A percentile compares a stretch with the other conserved stretches of the same genome.
These are phyloP conservation scores for Xestia ashworthii DNA, from an alignment of 2,888 invertebrate genomes.

Conservation along the genomic window DNA sequence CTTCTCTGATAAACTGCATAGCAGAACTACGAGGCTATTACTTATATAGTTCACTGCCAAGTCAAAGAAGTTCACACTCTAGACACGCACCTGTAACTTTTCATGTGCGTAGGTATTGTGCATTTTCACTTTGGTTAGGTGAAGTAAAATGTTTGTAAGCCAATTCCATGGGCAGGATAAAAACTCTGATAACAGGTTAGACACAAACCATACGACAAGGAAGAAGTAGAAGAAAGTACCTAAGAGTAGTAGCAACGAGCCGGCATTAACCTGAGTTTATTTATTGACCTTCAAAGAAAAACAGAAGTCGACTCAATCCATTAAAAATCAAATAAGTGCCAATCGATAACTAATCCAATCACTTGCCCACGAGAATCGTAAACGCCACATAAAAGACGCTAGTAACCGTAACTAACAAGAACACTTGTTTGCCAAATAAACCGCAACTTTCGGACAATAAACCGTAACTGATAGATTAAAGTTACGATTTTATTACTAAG, in stretches of 20 bases:
- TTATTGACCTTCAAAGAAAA: neutral
- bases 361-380: slow-evolving; percentile 54
- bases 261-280: neutral
- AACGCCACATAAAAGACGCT: slow-evolving; percentile 61
- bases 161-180: too few species aligned
- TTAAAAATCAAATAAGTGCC: slow-evolving; percentile 26
- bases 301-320: slow-evolving; percentile 1
- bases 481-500: slow-evolving; percentile 61
- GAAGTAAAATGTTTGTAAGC: too few species aligned
- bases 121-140: too few species aligned
- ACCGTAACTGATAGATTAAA: slow-evolving; percentile 67
- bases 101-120: too few species aligned
- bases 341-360: slow-evolving; percentile 54
- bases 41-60: too few species aligned
- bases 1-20: neutral
- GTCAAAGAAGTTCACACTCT: too few species aligned
- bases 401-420: slow-evolving; percentile 58
- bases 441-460: slow-evolving; percentile 67
- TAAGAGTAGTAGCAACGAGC: neutral
- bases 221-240: neutral
- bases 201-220: too few species aligned
- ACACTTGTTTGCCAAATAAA: slow-evolving; percentile 73
- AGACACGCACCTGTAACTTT: too few species aligned
- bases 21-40: neutral
- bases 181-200: too few species aligned